Percentiles rank a stretch among this genome's conserved stretches.
Evolutionary conservation across 2,888 invertebrate species (phyloP).

Genomic region (Drosophila melanosoma): DNA sequence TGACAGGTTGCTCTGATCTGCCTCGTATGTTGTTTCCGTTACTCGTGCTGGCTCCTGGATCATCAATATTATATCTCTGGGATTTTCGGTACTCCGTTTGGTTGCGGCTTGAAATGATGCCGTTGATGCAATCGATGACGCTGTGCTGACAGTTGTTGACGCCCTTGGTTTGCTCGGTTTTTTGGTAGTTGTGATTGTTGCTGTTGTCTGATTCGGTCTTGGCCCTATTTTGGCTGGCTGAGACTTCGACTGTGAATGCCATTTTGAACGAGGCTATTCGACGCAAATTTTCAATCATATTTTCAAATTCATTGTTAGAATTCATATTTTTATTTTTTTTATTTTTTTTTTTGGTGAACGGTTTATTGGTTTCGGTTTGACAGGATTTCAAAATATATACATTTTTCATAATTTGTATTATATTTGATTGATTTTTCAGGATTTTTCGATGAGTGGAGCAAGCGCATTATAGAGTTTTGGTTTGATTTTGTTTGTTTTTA

Average conservation of each 20-base stretch:
- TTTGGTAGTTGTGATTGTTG: constrained; percentile 40
- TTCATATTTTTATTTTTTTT: constrained; percentile 11
- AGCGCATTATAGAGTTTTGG: constrained; percentile 73
- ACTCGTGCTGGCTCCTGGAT: constrained; percentile 81
- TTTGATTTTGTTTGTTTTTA: constrained; percentile 54
- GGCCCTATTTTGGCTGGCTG: constrained; percentile 80
- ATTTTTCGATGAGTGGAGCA: constrained; percentile 82
- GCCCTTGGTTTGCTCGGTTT: constrained; percentile 40
- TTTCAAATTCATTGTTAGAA: constrained; percentile 6
- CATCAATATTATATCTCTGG: constrained; percentile 80
- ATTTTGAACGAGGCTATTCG: constrained; percentile 82
- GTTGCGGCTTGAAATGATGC: constrained; percentile 55
- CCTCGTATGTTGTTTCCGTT: constrained; percentile 63
- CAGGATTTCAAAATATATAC: constrained; percentile 57
- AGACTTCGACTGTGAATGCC: constrained; percentile 81
- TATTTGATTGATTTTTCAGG: constrained; percentile 51
- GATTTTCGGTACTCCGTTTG: constrained; percentile 73
- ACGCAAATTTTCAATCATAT: constrained; percentile 38
- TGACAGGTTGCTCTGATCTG: background rate
- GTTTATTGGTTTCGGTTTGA: constrained; percentile 60
- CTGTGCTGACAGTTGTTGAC: constrained; percentile 27
- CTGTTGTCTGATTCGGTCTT: constrained; percentile 69
- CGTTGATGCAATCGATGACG: constrained; percentile 38
- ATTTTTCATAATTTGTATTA: constrained; percentile 43
- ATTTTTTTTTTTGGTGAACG: constrained; percentile 54